These are phyloP conservation scores for Bovichtus diacanthus DNA, from an alignment of 2,797 vertebrate species.

Conservation along the genomic window DNA sequence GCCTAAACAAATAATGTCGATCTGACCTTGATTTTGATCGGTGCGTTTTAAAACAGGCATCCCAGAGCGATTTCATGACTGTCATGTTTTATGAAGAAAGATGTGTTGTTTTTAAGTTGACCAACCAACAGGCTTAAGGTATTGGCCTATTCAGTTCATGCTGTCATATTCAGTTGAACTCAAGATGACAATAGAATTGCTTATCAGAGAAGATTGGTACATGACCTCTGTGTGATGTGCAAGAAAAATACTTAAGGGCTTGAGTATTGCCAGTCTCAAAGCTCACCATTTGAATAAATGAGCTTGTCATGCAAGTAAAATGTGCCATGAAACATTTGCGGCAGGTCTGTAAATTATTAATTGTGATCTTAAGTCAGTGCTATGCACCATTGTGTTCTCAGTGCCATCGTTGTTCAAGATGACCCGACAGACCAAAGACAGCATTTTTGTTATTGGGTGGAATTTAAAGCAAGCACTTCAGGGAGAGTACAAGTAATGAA, in stretches of 20 bases:
- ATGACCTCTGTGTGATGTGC: neutral
- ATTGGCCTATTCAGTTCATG: slow-evolving; percentile 1
- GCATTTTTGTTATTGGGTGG: slow-evolving; percentile 29
- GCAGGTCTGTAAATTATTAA: slow-evolving; percentile 65
- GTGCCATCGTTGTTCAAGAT: slow-evolving; percentile 39
- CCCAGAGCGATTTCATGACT: slow-evolving; percentile 4
- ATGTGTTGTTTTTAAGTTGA: neutral
- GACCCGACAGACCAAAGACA: slow-evolving; percentile 35
- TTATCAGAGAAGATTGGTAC: slow-evolving; percentile 31
- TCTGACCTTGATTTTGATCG: slow-evolving; percentile 11
- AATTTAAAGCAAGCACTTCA: slow-evolving; percentile 43
- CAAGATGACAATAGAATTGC: slow-evolving; percentile 3
- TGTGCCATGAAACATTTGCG: slow-evolving; percentile 55
- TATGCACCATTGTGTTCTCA: slow-evolving; percentile 43
- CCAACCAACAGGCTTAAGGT: slow-evolving; percentile 2
- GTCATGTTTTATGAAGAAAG: slow-evolving; percentile 6
- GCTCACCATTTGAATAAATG: slow-evolving; percentile 21
- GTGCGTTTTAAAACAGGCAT: neutral
- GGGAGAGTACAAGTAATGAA: slow-evolving; percentile 34
- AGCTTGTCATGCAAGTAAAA: slow-evolving; percentile 42
- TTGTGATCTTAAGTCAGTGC: slow-evolving; percentile 51
- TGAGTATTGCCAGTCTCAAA: slow-evolving; percentile 17
- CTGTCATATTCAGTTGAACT: slow-evolving; percentile 30
- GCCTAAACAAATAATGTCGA: slow-evolving; percentile 6
- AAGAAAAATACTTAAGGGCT: slow-evolving; percentile 25